Base-by-base conservation (phyloP, 92 coral and sea anemone species). In the Heliopora coerulea region DNA sequence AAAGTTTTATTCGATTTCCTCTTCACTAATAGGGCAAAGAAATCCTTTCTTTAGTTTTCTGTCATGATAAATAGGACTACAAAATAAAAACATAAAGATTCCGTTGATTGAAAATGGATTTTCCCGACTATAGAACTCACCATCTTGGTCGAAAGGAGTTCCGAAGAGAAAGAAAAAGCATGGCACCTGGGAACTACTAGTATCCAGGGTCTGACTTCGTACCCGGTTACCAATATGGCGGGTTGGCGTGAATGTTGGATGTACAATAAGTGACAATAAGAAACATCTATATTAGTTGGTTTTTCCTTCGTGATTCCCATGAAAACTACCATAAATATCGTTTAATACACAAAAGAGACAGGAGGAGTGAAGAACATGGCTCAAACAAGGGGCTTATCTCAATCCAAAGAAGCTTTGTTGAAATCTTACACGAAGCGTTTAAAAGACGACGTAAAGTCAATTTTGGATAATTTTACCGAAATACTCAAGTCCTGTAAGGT, bases 401-500 rank as follows among this genome's bases (percentile, higher is more conserved):
- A 92, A 78, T 90, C 96, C 63, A 92, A 92, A 74, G 97, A 92
- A 74, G 91, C 92, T 1, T 84, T 92, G 52, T 79, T 92, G 19
- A 92, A 92, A 80, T 89, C 97, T 11, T 92, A 92, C 79, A 92
- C 96, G 29, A 92, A 92, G 80, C 88, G 97, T 8, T 73, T 92
- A 52, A 92, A 92, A 54, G 97, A 92, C 72, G 97, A 92, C 52
- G 91, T 92, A 17, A 92, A 92, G 49, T 90, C 96, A 2, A 87
- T 92, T 48, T 85, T 92, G 72, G 97, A 92, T 83, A 92, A 92
- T 81, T 92, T 92, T 58, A 92, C 97, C 5, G 97, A 92, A 79
- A 92, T 92, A 49, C 82, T 92, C 26, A 92, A 92, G 65, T 87
- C 93, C 70, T 89, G 96, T 20, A 92, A 89, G 96, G 97, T 92